Evolutionary conservation across 2,113 vertebrate genomes (phyloP), one percentile per base, ranked within the genome.

Genomic region (Chaetops frenatus): DNA sequence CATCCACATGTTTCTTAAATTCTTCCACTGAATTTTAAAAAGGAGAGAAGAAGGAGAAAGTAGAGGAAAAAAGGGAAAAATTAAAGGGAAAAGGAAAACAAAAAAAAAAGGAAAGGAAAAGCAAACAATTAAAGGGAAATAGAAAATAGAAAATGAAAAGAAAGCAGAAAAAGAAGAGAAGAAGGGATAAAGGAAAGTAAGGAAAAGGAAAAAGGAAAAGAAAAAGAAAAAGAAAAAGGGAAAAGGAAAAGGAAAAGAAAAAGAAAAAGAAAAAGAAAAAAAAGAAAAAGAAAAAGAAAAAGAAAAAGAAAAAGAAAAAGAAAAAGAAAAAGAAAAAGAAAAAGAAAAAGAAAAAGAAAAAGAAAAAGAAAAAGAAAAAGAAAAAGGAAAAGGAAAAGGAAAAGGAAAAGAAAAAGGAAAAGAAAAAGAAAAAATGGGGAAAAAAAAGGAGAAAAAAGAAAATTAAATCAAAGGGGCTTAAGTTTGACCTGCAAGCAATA

Each of bases 291-390:
- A 6, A 18, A 25, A 9, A 11, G 9, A 35, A 61, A 77, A 64
- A 9, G 7, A 3, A 16, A 33, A 27, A 15, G 4, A 11, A n/a
- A 24, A 40, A 16, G 3, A 12, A 12, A 7, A 18, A 2, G 1
- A 6, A 21, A 3, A 4, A 5, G 20, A 6, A 11, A 10, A 35
- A 9, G 11, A 13, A 5, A 4, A 8, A 6, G 4, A 2, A 25
- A 33, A 10, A 18, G 18, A 15, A 14, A 2, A 6, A 9, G 4
- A 27, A 6, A 9, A 4, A 8, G 2, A 6, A 28, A 2, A 4
- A 2, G 2, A 35, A 6, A 3, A 1, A 3, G 7, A 20, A 27
- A 3, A 2, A 2, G 1, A 9, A 3, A 2, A 5, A 6, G 5
- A 5, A 4, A 1, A 17, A 25, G 2, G 25, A 3, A 2, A 4